Evolutionary conservation across 2,888 invertebrate genomes (phyloP), one percentile per base, ranked within the genome.

Genomic region (Agrenia bidenticulata): DNA sequence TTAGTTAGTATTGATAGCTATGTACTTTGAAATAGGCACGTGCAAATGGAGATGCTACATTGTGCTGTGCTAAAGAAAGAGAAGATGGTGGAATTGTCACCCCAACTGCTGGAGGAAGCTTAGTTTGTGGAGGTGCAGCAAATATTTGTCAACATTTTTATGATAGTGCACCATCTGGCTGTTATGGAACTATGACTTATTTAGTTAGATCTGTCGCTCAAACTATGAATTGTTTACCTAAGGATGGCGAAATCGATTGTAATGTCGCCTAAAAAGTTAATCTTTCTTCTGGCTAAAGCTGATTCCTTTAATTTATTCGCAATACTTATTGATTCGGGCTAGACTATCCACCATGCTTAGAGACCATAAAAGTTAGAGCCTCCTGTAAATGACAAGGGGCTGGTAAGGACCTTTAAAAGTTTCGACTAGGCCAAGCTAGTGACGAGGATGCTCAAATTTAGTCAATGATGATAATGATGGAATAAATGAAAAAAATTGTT

Each of bases 101-200:
- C 90, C 39, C 41, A 7, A 23, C 81, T 89, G 37, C 81, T 90
- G 41, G 60, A 56, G 19, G 41, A 15, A 27, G 63, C 53, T 39
- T 70, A 11, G 41, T 72, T 11, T 96, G 96, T 80, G 91, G 92
- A 61, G 97, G 97, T 60, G 94, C 96, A 27, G 94, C 94, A 0
- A 92, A 91, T 76, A 91, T 99, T 72, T 98, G 98, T 81, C 91
- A 94, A 80, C 94, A 96, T 80, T 90, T 99, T 80, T 98, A 96
- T 80, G 98, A 99, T 82, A 93, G 92, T 80, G 98, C 99, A 23
- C 98, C 99, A 1, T 95, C 95, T 80, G 99, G 99, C 68, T 89
- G 92, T 78, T 96, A 87, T 81, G 99, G 99, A 70, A 97, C 97
- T 55, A 97, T 98, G 92, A 94, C 96, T 0, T 98, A 98, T 79